Evolutionary conservation across 1,140 invertebrate genomes (phyloP), one percentile per base, ranked within the genome.

Genomic region (Drosophila subobscura): DNA sequence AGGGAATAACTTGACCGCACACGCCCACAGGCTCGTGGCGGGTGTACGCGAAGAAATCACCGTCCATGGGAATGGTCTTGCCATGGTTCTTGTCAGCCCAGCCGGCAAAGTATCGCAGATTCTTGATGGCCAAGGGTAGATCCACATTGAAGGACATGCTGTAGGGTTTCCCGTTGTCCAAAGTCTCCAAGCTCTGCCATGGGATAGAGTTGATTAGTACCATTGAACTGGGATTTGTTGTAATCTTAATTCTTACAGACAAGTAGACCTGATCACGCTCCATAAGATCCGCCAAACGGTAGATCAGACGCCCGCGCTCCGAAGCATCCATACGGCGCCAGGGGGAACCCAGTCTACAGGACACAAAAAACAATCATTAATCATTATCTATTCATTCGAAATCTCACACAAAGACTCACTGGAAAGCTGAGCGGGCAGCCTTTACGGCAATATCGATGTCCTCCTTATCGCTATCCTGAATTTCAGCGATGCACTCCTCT

Each of bases 1-100:
- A 99, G 5, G 98, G 98, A 71, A 99, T 99, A 58, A 99, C 99
- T 92, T 99, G 98, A 22, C 96, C 98, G 92, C 98, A 99, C 45
- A 99, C 97, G 49, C 98, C 99, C 27, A 99, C 96, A 1, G 99
- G 98, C 92, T 99, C 98, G 79, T 98, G 97, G 25, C 97, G 94
- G 0, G 98, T 99, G 80, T 98, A 98, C 0, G 95, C 94, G 78
- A 99, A 95, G 90, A 95, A 97, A 47, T 96, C 93, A 2, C 97
- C 98, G 92, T 98, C 97, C 70, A 97, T 94, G 5, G 98, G 97
- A 63, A 99, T 95, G 0, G 96, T 97, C 92, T 97, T 95, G 60
- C 91, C 91, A 20, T 91, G 91, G 41, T 57, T 90, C 73, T 91
- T 91, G 49, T 91, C 91, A 0, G 91, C 90, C 91, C 90, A 91